Percentiles rank a stretch among this genome's conserved stretches.
Evolutionary conservation across 1,140 invertebrate genomes (phyloP).

Genomic region (Lineus longissimus): DNA sequence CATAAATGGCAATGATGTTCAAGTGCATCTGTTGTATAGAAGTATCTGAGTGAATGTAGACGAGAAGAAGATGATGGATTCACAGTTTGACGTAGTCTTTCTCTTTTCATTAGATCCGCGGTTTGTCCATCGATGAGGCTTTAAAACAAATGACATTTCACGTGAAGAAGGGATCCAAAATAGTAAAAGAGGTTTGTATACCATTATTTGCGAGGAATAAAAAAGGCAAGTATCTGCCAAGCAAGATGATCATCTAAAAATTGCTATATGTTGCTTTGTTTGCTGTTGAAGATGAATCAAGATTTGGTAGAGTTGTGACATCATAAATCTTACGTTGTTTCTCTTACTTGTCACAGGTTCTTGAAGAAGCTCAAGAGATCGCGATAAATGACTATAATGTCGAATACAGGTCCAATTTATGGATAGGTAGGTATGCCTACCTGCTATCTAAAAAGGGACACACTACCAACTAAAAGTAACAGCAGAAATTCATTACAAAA

Average conservation of each 20-base stretch:
- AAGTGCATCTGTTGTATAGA: neutral
- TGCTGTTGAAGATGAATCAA: neutral
- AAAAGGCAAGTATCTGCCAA: neutral
- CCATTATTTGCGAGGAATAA: neutral
- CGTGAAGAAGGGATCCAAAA: conserved; percentile 74
- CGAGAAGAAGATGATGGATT: neutral
- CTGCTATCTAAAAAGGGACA: no score
- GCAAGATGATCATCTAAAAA: neutral
- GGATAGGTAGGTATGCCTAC: conserved; percentile 80
- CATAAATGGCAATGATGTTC: no score
- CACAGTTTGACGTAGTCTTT: conserved; percentile 5
- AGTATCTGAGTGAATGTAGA: neutral
- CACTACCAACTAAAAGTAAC: no score
- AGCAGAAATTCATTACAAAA: no score
- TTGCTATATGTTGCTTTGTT: neutral
- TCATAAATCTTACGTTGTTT: neutral
- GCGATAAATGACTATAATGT: conserved; percentile 88
- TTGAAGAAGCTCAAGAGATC: conserved; percentile 76
- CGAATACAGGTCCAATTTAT: conserved; percentile 91
- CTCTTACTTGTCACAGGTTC: conserved; percentile 26
- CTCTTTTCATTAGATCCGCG: conserved; percentile 59
- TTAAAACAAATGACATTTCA: conserved; percentile 83
- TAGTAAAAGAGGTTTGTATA: conserved; percentile 68
- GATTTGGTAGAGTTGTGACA: neutral
- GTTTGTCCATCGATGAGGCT: conserved; percentile 90